A percentile compares a stretch with the other conserved stretches of the same genome.
Conservation (phyloP, 2,797 vertebrate genomes). For the Poecilia picta region DNA sequence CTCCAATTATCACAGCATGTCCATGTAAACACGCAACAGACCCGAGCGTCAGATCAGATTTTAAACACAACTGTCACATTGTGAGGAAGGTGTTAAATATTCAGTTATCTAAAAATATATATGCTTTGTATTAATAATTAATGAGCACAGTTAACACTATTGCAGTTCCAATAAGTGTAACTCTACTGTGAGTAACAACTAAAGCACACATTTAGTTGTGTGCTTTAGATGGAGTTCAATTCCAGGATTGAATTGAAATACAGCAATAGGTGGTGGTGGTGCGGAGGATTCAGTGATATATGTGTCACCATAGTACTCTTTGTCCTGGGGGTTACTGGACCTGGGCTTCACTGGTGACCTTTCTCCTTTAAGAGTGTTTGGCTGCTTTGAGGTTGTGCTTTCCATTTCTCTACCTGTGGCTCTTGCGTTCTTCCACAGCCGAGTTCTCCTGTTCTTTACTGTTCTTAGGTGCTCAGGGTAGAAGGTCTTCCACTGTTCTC, state of each 20-base stretch:
- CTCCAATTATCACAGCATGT: constrained; percentile 42
- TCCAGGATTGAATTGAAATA: background rate
- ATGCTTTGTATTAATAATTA: background rate
- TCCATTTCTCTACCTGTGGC: background rate
- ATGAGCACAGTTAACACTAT: background rate
- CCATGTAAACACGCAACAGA: constrained; percentile 4
- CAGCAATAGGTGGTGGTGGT: background rate
- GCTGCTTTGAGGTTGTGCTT: background rate
- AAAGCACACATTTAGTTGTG: background rate
- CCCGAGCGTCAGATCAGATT: constrained; percentile 3
- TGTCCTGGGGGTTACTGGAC: background rate
- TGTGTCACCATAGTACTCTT: background rate
- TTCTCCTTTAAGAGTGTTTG: background rate
- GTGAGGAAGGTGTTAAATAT: constrained; percentile 2
- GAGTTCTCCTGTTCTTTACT: background rate
- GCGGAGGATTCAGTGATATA: background rate
- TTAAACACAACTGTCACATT: constrained; percentile 10
- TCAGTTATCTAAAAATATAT: background rate
- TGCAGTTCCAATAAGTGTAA: background rate
- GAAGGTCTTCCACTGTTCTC: background rate
- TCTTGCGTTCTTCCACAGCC: background rate
- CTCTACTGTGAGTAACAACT: background rate
- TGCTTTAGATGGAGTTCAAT: too few relatives aligned
- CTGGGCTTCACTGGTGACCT: background rate
- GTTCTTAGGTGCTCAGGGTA: background rate